Conservation (phyloP, 2,797 vertebrate species). For the Crocidura indochinensis region DNA sequence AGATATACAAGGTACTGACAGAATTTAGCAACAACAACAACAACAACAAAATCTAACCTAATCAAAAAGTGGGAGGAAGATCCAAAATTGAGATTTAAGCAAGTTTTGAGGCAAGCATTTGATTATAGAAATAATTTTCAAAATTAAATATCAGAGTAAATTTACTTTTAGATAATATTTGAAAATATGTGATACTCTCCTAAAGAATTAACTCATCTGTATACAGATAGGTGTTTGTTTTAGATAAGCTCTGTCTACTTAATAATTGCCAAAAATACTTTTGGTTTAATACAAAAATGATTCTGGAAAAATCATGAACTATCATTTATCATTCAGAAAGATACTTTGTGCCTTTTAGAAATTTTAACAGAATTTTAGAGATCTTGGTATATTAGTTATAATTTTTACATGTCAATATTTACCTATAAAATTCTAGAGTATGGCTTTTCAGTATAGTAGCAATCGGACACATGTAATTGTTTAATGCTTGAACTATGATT, state of each 20-base stretch:
- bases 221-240: constrained; percentile 52
- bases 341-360: background rate
- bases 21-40: no score
- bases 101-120: constrained; percentile 48
- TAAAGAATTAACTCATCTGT: constrained; percentile 33
- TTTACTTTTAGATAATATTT: constrained; percentile 46
- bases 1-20: no score
- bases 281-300: constrained; percentile 43
- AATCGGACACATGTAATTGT: background rate
- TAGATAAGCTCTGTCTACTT: constrained; percentile 28
- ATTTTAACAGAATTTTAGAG: background rate
- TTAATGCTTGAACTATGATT: background rate
- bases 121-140: constrained; percentile 68
- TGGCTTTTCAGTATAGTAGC: background rate
- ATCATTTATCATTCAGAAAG: background rate
- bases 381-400: background rate
- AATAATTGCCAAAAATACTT: background rate
- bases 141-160: constrained; percentile 62
- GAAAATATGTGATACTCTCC: constrained; percentile 24
- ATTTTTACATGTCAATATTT: constrained; percentile 24
- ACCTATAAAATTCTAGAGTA: background rate
- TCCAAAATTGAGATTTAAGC: constrained; percentile 67
- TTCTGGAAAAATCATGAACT: constrained; percentile 6
- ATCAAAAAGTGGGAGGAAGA: no score
- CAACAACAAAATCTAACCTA: no score